Evolutionary conservation across 2,113 vertebrate species (phyloP).

Genomic region (Glaucomys volans): DNA sequence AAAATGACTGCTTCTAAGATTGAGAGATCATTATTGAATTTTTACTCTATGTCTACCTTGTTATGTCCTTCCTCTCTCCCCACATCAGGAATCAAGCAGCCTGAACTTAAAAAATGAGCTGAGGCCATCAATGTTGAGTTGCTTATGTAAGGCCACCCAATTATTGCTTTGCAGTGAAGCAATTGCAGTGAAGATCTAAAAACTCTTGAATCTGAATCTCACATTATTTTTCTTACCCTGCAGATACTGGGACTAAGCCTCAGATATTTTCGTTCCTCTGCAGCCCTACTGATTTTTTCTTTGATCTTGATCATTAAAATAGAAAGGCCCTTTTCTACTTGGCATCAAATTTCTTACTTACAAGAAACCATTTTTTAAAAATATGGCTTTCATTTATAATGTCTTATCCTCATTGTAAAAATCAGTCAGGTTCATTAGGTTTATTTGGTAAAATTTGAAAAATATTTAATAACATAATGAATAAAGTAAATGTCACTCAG

Average conservation of each 20-base stretch:
- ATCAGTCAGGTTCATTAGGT: neutral
- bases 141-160: neutral
- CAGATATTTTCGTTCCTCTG: neutral
- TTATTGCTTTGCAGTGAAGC: neutral
- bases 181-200: neutral
- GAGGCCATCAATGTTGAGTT: neutral
- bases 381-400: neutral
- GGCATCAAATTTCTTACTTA: neutral
- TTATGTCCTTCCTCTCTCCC: neutral
- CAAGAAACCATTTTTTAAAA: neutral
- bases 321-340: neutral
- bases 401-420: neutral
- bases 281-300: neutral
- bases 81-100: neutral
- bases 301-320: constrained; percentile 3
- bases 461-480: neutral
- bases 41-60: neutral
- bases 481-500: neutral
- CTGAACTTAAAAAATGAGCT: neutral
- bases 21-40: neutral
- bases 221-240: neutral
- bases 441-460: neutral
- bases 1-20: neutral
- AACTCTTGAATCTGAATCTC: neutral
- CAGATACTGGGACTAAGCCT: neutral